Percentiles rank a stretch among this genome's conserved stretches.
phyloP scores from a whole-genome alignment of 2,888 invertebrate genomes.

The Caenorhabditis becei region DNA sequence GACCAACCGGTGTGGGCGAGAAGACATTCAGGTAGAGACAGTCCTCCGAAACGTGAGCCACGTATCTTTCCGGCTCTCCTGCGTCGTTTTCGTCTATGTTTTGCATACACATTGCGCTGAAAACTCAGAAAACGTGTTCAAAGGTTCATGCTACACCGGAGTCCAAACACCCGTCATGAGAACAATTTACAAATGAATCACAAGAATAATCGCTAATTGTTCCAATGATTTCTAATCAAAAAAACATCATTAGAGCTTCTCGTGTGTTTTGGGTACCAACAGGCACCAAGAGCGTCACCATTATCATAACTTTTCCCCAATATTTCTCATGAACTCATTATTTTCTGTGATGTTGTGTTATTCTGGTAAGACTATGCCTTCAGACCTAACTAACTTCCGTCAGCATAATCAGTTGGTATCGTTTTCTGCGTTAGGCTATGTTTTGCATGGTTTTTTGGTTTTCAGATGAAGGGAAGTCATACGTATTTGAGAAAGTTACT shows the following conservation, averaged over 20 bases:
- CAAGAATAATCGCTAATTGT: too few relatives aligned
- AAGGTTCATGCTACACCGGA: too few relatives aligned
- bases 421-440: too few relatives aligned
- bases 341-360: slow-evolving; percentile 17
- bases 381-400: slow-evolving; percentile 18
- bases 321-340: slow-evolving; percentile 52
- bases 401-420: neutral
- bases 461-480: too few relatives aligned
- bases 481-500: too few relatives aligned
- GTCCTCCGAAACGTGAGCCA: slow-evolving; percentile 86
- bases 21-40: slow-evolving; percentile 95
- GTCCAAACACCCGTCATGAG: too few relatives aligned
- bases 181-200: neutral
- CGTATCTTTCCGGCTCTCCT: slow-evolving; percentile 71
- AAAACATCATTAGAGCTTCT: neutral
- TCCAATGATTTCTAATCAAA: too few relatives aligned
- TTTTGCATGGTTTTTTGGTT: too few relatives aligned
- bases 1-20: slow-evolving; percentile 86
- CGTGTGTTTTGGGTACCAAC: neutral
- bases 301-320: neutral
- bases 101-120: slow-evolving; percentile 75
- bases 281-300: neutral
- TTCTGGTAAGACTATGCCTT: slow-evolving; percentile 7
- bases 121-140: slow-evolving; percentile 11
- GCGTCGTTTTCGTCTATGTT: slow-evolving; percentile 68